Evolutionary conservation across 2,888 invertebrate species (phyloP), one percentile per base, ranked within the genome.

Genomic region (Cancer borealis): DNA sequence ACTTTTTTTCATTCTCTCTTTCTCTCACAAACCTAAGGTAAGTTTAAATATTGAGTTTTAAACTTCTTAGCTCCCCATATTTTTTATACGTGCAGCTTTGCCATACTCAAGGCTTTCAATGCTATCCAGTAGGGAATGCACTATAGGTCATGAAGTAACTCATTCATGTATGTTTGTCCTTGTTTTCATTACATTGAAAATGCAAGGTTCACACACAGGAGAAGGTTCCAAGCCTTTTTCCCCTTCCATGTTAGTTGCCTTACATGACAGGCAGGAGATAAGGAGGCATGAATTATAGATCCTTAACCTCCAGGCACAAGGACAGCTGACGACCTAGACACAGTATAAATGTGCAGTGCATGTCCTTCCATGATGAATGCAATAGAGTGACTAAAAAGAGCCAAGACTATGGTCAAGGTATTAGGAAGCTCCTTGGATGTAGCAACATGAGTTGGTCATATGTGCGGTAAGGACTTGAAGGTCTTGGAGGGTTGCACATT

Each of bases 21-120:
- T 88, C 88, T 92, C 84, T 92, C 92, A 49, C 66, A 66, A n/a
- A n/a, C 66, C 66, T 66, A 66, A 66, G 66, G 66, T 66, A 66
- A 66, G 66, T 66, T 54, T 54, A n/a, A 6, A n/a, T n/a, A 66
- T 66, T 66, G 66, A 3, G n/a, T 21, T 66, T n/a, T n/a, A 54
- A 54, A 66, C n/a, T 66, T 66, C 21, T 66, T 66, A 66, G 66
- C n/a, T n/a, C 21, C 84, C n/a, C 49, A 90, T 54, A 90, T 26
- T n/a, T 54, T 26, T 30, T 30, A 60, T 46, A 49, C 49, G 17
- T 49, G 49, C 90, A 90, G 66, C 66, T 66, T 66, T 21, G n/a
- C 66, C 66, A 66, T 6, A 66, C n/a, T n/a, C 1, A 66, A 66
- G 66, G 66, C n/a, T 66, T 66, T 66, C n/a, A 66, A 4, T 5